Evolutionary conservation across 2,113 vertebrate species (phyloP), one percentile per base, ranked within the genome.

Genomic region (Carassius auratus): DNA sequence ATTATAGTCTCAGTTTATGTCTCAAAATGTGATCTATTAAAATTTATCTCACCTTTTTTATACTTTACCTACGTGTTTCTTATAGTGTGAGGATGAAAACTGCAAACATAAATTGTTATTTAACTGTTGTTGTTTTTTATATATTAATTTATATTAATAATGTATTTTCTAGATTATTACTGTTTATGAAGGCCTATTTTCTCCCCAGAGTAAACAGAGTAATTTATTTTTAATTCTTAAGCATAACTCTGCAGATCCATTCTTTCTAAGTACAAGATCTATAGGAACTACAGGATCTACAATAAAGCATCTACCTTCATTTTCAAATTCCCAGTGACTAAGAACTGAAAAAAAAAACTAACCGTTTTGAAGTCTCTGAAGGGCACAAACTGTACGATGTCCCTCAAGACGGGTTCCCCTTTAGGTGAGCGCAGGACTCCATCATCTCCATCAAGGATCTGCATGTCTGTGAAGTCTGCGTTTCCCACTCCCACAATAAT

Each of bases 341-440:
- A 87, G 85, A 84, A 33, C 21, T 61, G 8, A n/a, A 0, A 77
- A 30, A 77, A 30, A 15, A 80, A 62, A 95, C 97, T 96, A 89
- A 99, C 97, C 5, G 96, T 97, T 94, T 98, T 98, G 92, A 99
- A 98, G 86, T 98, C 97, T 55, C 97, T 94, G 94, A 99, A 99
- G 30, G 97, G 97, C 84, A 98, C 97, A 26, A 98, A 99, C 91
- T 98, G 97, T 59, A 99, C 97, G 0, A 99, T 98, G 94, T 98
- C 97, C 0, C 96, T 92, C 26, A 97, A 95, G 36, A 96, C 97
- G 0, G 97, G 97, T 87, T 98, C 97, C 0, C 97, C 97, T 84
- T 93, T 95, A 0, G 96, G 97, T 61, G 97, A 97, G 36, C 96
- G 95, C 68, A 98, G 94, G 76, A 97, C 86, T 0, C 97, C 97